Conservation (phyloP, 2,113 vertebrate genomes). For the Callospermophilus lateralis region DNA sequence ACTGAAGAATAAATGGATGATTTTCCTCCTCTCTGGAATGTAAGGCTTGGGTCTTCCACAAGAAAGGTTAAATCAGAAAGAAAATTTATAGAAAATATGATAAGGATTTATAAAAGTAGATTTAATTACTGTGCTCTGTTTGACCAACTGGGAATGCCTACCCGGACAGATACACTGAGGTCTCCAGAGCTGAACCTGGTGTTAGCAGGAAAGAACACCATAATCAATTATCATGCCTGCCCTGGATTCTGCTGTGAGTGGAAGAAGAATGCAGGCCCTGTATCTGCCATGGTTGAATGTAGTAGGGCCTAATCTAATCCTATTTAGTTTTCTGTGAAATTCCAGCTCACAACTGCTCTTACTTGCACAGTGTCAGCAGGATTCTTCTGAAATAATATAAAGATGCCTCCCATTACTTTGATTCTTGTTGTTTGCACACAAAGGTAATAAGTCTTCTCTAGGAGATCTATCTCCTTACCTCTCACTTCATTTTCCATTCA, state of each 20-base stretch:
- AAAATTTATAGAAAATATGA: background rate
- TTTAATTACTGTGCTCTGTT: background rate
- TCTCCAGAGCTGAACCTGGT: background rate
- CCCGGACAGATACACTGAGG: background rate
- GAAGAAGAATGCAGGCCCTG: rapidly evolving
- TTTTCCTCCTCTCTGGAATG: background rate
- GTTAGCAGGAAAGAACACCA: background rate
- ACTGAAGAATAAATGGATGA: background rate
- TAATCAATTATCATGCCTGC: background rate
- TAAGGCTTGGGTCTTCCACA: background rate
- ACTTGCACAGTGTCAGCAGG: background rate
- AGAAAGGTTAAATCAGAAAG: background rate
- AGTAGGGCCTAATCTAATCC: background rate
- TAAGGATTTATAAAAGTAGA: background rate
- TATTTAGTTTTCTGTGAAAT: background rate
- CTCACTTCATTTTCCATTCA: background rate
- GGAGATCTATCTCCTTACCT: background rate
- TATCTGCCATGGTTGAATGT: background rate
- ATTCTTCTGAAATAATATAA: background rate
- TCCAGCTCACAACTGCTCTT: background rate
- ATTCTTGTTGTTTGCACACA: background rate
- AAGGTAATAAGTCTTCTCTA: background rate
- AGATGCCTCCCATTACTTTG: background rate
- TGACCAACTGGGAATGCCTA: background rate
- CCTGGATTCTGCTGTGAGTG: background rate